Percentiles rank a stretch among this genome's conserved stretches.
Evolutionary conservation across 2,113 vertebrate species (phyloP).

Genomic region (Nematolebias whitei): DNA sequence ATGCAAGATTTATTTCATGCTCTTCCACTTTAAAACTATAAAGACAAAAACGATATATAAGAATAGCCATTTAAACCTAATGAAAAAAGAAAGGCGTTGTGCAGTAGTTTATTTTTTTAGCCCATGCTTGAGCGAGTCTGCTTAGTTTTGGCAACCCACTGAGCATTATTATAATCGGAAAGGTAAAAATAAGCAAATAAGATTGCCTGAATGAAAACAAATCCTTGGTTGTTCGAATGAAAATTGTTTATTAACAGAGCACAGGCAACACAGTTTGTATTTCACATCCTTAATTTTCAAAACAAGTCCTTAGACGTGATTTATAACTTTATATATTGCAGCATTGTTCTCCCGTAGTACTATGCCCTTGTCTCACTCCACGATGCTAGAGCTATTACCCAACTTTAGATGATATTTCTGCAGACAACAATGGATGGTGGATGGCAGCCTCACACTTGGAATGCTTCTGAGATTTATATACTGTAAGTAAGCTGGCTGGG

Average conservation of each 20-base stretch:
- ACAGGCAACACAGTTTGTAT: not conserved
- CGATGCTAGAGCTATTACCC: conserved; percentile 15
- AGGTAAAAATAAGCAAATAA: no score
- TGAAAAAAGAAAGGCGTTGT: not conserved
- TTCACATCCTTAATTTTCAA: not conserved
- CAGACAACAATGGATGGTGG: conserved; percentile 37
- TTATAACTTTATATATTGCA: not conserved
- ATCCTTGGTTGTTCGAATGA: no score
- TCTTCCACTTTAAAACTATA: not conserved
- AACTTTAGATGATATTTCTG: conserved; percentile 37
- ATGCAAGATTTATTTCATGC: not conserved
- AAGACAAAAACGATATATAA: not conserved
- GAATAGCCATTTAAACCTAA: not conserved
- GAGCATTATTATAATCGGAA: no score
- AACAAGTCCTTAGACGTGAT: not conserved
- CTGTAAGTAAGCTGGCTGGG: conserved; percentile 67
- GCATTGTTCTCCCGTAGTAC: not conserved
- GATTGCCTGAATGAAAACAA: no score
- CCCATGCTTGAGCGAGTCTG: no score
- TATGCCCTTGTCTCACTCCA: conserved; percentile 25
- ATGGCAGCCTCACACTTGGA: conserved; percentile 59
- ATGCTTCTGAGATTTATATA: conserved; percentile 75
- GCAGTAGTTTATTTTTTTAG: no score
- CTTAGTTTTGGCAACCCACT: no score
- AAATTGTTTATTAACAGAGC: not conserved